Evolutionary conservation across 2,113 vertebrate genomes (phyloP).

Genomic region (Oenanthe melanoleuca): DNA sequence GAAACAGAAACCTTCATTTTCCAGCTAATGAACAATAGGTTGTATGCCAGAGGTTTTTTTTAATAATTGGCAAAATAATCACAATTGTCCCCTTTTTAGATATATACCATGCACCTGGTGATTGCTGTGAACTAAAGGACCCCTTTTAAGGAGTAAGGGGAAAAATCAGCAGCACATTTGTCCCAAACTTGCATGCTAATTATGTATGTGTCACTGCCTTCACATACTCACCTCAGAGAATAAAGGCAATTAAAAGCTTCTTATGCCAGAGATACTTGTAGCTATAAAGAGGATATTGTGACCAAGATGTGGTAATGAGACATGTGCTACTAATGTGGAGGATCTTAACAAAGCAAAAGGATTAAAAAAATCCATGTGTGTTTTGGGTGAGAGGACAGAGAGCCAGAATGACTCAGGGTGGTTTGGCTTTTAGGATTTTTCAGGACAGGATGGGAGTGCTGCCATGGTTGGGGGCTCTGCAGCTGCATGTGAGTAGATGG

Average conservation of each 20-base stretch:
- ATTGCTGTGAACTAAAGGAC: background rate
- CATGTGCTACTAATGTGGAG: background rate
- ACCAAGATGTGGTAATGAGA: background rate
- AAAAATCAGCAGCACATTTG: background rate
- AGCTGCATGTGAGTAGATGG: background rate
- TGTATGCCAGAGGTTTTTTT: background rate
- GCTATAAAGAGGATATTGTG: background rate
- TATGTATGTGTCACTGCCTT: background rate
- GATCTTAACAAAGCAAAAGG: background rate
- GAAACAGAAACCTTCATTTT: background rate
- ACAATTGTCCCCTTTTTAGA: background rate
- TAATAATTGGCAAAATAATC: background rate
- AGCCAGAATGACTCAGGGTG: background rate
- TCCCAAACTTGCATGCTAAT: background rate
- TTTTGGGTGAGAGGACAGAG: background rate
- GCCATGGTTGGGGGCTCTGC: background rate
- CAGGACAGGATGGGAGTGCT: background rate
- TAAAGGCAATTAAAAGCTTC: conserved; percentile 8
- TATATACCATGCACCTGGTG: background rate
- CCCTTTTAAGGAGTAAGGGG: background rate
- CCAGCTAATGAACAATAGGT: background rate
- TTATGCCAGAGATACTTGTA: background rate
- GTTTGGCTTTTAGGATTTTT: background rate
- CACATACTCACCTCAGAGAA: background rate
- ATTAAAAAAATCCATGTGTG: background rate